These are phyloP conservation scores for Hyposmocoma kahamanoa DNA, from an alignment of 1,140 invertebrate genomes.

Conservation along the genomic window DNA sequence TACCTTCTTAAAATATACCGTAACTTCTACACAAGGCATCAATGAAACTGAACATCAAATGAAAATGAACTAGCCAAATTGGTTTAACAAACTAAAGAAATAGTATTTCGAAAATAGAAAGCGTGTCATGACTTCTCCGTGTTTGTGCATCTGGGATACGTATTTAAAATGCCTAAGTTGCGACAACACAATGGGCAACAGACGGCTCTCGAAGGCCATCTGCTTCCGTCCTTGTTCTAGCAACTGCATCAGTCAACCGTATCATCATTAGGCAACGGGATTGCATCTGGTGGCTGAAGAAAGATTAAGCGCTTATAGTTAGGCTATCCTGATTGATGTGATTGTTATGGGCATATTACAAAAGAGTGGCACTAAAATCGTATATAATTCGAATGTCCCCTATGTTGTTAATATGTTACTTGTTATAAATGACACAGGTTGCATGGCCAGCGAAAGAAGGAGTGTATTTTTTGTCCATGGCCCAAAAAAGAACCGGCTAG, in stretches of 20 bases:
- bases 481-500: conserved; percentile 46
- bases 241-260: conserved; percentile 16
- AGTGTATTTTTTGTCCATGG: conserved; percentile 38
- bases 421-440: not conserved
- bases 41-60: not conserved
- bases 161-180: conserved; percentile 36
- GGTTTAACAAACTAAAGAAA: not conserved
- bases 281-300: too few species aligned
- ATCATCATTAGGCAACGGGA: not conserved
- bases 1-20: not conserved
- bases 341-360: too few species aligned
- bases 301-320: too few species aligned
- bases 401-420: too few species aligned
- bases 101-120: conserved; percentile 21
- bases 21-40: not conserved
- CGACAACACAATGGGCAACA: conserved; percentile 25
- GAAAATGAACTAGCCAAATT: not conserved
- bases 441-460: conserved; percentile 14
- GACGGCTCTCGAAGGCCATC: conserved; percentile 29
- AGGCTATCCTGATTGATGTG: too few species aligned
- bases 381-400: too few species aligned
- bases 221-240: conserved; percentile 27
- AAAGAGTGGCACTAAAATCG: too few species aligned
- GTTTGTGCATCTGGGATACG: conserved; percentile 13
- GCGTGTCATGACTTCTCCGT: conserved; percentile 32